Conservation (phyloP, 2,797 vertebrate species). For the Dryobates pubescens region DNA sequence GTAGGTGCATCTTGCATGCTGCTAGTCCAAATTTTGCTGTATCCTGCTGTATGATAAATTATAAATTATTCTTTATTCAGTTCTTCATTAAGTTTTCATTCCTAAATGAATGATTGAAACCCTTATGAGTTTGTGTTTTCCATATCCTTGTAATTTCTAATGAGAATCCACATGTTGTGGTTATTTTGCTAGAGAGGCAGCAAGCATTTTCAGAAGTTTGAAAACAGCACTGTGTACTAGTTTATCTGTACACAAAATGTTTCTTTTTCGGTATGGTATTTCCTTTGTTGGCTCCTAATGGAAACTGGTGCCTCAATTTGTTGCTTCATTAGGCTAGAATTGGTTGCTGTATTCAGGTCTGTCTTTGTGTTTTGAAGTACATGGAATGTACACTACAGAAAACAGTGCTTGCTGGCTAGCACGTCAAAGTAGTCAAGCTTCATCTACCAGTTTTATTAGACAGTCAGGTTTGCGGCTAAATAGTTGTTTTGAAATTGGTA, state of each 20-base stretch:
- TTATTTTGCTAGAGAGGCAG: background rate
- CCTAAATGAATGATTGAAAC: background rate
- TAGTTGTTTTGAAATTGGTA: background rate
- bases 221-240: background rate
- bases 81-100: background rate
- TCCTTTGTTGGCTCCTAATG: slow-evolving; percentile 22
- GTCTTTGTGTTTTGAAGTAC: slow-evolving; percentile 24
- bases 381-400: background rate
- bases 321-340: slow-evolving; percentile 44
- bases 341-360: slow-evolving; percentile 17
- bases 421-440: slow-evolving; percentile 1
- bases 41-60: background rate
- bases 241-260: background rate
- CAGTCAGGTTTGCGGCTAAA: background rate
- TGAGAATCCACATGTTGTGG: background rate
- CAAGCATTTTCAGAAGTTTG: background rate
- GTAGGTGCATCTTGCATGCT: background rate
- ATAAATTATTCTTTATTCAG: background rate
- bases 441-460: background rate
- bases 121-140: background rate
- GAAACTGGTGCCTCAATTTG: slow-evolving; percentile 27
- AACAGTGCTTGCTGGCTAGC: background rate
- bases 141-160: background rate
- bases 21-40: background rate
- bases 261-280: background rate